Evolutionary conservation across 1,140 invertebrate species (phyloP).

Genomic region (Sitophilus oryzae): DNA sequence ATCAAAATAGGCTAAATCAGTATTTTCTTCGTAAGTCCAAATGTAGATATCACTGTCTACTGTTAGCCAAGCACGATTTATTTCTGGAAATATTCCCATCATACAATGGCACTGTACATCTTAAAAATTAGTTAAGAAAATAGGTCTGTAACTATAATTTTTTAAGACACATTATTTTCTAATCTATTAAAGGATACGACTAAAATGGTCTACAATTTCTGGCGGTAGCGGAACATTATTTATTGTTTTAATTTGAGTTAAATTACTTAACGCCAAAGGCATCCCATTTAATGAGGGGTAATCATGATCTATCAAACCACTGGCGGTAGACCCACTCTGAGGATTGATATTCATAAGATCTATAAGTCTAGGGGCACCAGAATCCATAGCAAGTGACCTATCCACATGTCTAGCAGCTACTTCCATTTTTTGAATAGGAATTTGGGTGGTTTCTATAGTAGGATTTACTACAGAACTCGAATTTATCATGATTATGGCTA

Average conservation of each 20-base stretch:
- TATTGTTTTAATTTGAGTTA: constrained; percentile 73
- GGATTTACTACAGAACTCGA: constrained; percentile 15
- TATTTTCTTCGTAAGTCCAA: constrained; percentile 88
- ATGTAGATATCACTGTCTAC: constrained; percentile 98
- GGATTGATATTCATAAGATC: constrained; percentile 48
- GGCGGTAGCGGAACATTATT: constrained; percentile 83
- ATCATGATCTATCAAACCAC: constrained; percentile 84
- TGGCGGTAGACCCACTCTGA: constrained; percentile 66
- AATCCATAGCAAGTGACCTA: constrained; percentile 62
- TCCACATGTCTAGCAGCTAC: constrained; percentile 68
- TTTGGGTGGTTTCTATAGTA: constrained; percentile 45
- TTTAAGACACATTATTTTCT: not conserved
- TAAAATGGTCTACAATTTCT: constrained; percentile 90
- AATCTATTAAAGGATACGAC: constrained; percentile 80
- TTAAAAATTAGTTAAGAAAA: constrained; percentile 41
- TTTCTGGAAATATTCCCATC: constrained; percentile 95
- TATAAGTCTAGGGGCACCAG: constrained; percentile 60
- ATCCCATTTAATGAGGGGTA: constrained; percentile 72
- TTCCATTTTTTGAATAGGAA: constrained; percentile 58
- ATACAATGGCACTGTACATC: constrained; percentile 91
- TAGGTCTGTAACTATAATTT: too few relatives aligned
- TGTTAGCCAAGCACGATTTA: constrained; percentile 92
- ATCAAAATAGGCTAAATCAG: constrained; percentile 90
- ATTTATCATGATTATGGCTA: constrained; percentile 23
- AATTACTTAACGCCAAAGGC: constrained; percentile 58